Evolutionary conservation across 2,113 vertebrate genomes (phyloP).

Genomic region (Ursus arctos): DNA sequence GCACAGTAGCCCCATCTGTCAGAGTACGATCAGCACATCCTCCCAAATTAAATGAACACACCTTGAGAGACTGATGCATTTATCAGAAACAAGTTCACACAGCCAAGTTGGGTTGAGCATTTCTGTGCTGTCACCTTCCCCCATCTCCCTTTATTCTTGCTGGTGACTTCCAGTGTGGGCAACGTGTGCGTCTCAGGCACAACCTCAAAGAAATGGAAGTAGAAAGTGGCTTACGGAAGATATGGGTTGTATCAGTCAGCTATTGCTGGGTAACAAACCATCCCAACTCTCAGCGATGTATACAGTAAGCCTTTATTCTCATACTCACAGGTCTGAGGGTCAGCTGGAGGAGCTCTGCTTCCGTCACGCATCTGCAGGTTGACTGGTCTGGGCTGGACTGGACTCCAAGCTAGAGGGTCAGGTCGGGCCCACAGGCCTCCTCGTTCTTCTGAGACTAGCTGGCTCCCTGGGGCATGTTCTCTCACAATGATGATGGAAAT

Average conservation of each 20-base stretch:
- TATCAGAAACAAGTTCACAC: slow-evolving; percentile 23
- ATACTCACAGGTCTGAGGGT: neutral
- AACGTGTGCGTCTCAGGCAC: neutral
- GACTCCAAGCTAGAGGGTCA: neutral
- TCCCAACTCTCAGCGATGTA: neutral
- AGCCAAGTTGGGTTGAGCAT: neutral
- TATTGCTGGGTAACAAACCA: neutral
- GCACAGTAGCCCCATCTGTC: neutral
- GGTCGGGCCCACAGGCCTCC: neutral
- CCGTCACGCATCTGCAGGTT: neutral
- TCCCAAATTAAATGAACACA: neutral
- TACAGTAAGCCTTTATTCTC: neutral
- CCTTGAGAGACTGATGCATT: neutral
- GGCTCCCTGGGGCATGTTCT: neutral
- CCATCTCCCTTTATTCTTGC: neutral
- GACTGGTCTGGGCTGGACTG: neutral
- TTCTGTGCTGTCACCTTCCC: neutral
- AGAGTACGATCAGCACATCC: neutral
- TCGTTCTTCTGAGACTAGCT: neutral
- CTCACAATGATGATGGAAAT: neutral
- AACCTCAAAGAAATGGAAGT: neutral
- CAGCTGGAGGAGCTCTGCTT: neutral
- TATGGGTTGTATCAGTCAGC: neutral
- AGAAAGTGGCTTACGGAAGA: neutral
- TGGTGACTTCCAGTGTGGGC: neutral